A percentile compares a stretch with the other conserved stretches of the same genome.
phyloP scores from a whole-genome alignment of 2,797 vertebrate species.

The Onychomys torridus region DNA sequence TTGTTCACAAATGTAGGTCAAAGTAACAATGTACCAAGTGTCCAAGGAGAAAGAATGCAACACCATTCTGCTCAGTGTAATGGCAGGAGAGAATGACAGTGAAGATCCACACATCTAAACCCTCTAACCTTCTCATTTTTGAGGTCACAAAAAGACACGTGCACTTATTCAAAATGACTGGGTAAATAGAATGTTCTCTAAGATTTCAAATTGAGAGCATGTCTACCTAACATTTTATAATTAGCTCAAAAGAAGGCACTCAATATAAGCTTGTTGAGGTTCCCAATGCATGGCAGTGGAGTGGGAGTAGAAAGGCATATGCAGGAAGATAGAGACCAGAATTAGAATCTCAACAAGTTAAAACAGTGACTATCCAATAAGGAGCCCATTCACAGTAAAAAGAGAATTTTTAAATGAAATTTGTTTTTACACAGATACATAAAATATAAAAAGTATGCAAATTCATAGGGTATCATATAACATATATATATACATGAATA shows the following conservation, averaged over 20 bases:
- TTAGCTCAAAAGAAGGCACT: constrained; percentile 11
- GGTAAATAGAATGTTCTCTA: background rate
- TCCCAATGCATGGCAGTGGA: background rate
- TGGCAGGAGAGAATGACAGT: accelerated
- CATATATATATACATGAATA: background rate
- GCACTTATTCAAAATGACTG: background rate
- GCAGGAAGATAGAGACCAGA: background rate
- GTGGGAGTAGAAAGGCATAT: accelerated
- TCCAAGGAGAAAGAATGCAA: background rate
- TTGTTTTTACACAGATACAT: background rate
- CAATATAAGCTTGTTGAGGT: background rate
- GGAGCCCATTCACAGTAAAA: background rate
- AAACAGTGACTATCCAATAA: background rate
- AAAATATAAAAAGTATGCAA: background rate
- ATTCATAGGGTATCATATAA: background rate
- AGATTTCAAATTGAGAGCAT: background rate
- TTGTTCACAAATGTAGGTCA: background rate
- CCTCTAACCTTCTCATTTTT: background rate
- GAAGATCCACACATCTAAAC: background rate
- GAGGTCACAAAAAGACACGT: background rate
- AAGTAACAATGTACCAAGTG: background rate
- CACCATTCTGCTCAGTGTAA: background rate
- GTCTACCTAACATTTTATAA: background rate
- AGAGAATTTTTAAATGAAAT: background rate
- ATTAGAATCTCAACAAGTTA: background rate